phyloP scores from a whole-genome alignment of 1,140 invertebrate species.

The Drosophila asahinai region DNA sequence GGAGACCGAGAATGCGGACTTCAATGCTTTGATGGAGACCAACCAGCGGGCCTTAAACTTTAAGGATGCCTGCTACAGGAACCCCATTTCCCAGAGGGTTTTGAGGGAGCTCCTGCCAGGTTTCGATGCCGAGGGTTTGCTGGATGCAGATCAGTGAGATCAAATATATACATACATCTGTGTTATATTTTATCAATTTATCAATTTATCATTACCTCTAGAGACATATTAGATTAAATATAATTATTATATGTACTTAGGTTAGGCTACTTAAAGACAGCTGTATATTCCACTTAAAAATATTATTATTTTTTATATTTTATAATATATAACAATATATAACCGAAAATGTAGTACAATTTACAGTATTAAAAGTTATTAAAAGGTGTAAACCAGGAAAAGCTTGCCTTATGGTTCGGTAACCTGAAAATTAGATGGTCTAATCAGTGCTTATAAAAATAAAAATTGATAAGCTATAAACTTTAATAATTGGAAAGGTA shows the following conservation, averaged over 20 bases:
- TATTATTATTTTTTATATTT: neutral
- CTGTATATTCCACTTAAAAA: neutral
- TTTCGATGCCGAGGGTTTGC: constrained; percentile 68
- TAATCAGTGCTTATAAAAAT: neutral
- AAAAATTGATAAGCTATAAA: neutral
- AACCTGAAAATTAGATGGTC: neutral
- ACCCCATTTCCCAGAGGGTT: constrained; percentile 47
- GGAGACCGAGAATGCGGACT: constrained; percentile 76
- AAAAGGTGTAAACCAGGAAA: neutral
- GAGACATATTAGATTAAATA: neutral
- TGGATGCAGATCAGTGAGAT: constrained; percentile 72
- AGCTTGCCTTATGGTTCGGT: neutral
- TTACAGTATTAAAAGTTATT: neutral
- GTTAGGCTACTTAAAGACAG: constrained; percentile 5
- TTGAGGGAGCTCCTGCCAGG: constrained; percentile 60
- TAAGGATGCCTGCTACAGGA: constrained; percentile 68
- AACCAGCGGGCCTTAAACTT: constrained; percentile 72
- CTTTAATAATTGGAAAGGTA: constrained; percentile 5
- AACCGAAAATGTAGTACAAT: neutral
- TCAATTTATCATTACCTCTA: neutral
- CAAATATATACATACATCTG: neutral
- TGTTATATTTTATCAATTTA: constrained; percentile 11
- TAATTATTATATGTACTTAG: constrained; percentile 4
- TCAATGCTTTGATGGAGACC: constrained; percentile 71
- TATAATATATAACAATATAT: neutral